These are phyloP conservation scores for Macrophya alboannulata DNA, from an alignment of 2,888 invertebrate species.

Conservation along the genomic window DNA sequence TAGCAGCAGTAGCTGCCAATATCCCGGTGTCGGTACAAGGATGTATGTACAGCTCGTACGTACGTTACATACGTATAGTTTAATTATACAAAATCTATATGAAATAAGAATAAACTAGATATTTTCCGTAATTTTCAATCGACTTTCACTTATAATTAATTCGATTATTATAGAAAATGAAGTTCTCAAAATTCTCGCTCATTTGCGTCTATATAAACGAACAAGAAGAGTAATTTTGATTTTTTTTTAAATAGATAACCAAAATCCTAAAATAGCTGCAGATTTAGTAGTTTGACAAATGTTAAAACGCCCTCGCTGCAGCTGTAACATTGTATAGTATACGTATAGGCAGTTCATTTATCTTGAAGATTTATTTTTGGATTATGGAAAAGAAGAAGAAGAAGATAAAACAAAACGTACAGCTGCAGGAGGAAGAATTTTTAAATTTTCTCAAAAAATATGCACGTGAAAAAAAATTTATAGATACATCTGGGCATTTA, in stretches of 20 bases:
- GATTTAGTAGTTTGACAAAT: background rate
- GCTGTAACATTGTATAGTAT: slow-evolving; percentile 32
- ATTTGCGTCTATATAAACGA: background rate
- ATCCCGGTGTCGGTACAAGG: slow-evolving; percentile 15
- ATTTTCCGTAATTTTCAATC: background rate
- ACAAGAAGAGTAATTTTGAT: background rate
- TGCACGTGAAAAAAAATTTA: background rate
- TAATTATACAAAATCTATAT: background rate
- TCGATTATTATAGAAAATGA: background rate
- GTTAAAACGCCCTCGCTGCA: slow-evolving; percentile 13
- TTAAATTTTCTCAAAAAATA: background rate
- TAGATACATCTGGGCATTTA: no score
- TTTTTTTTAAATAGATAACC: background rate
- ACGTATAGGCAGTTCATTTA: background rate
- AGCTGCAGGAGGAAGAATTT: background rate
- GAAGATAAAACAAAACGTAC: background rate
- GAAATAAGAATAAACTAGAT: background rate
- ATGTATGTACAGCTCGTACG: no score
- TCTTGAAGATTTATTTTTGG: slow-evolving; percentile 37
- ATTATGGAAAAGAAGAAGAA: background rate
- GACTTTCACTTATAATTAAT: background rate
- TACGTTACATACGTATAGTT: no score
- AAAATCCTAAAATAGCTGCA: background rate
- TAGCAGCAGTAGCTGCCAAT: slow-evolving; percentile 37
- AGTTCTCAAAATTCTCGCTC: background rate